Evolutionary conservation across 2,797 vertebrate species (phyloP), one percentile per base, ranked within the genome.

Genomic region (Varecia variegata): DNA sequence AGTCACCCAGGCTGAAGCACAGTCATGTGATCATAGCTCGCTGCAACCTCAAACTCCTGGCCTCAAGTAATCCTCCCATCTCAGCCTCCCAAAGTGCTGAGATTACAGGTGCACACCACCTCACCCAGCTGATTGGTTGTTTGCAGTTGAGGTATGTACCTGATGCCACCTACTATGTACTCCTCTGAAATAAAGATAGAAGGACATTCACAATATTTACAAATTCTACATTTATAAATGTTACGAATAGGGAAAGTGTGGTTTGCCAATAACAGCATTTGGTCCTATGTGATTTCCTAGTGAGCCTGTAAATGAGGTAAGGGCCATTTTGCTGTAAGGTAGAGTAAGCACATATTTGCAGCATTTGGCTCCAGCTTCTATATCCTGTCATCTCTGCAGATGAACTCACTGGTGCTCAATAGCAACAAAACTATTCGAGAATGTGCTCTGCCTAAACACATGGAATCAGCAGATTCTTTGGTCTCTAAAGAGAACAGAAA

Each of bases 401-500:
- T 67, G 27, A 95, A 60, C 54, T 94, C 47, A 35, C 23, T 43
- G 54, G 45, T 43, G 58, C 43, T 74, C 47, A 76, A 23, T 43
- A 84, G 62, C 87, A 67, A 88, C 6, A 73, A 77, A 94, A 65
- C 54, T 90, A 30, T 73, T 90, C 0, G 50, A 83, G 82, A 92
- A 84, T 95, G 43, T 88, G 40, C 58, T 32, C 38, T 74, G 58
- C n/a, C 15, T 32, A 77, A 89, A 81, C 58, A 76, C 32, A 23
- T 35, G 58, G 77, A 58, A 62, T 84, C 43, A 76, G 62, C 27
- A 86, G 62, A 60, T 80, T 80, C 79, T 90, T 84, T n/a, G n/a
- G 43, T 90, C 10, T 79, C 81, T 89, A 87, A 60, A 90, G 50
- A 62, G 20, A 95, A 54, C 10, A 35, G 23, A 95, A 92, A 83